These are phyloP conservation scores for Diadema setosum DNA, from an alignment of 35 echinoderm and acorn worm genomes.

Conservation along the genomic window DNA sequence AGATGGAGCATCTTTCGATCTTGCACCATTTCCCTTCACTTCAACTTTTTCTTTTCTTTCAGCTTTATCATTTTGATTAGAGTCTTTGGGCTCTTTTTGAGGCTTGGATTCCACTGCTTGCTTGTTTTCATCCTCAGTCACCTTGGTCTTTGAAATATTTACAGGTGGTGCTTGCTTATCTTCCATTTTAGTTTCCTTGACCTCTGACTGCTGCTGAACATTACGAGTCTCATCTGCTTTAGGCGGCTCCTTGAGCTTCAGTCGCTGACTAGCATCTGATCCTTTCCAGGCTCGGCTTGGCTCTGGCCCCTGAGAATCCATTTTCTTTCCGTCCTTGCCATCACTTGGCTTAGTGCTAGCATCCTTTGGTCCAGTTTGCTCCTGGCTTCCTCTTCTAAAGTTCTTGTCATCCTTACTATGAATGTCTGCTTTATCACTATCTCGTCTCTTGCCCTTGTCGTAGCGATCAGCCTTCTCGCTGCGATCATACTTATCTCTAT, in stretches of 20 bases:
- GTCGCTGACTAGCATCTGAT: not conserved
- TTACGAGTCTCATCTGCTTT: not conserved
- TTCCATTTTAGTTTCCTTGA: not conserved
- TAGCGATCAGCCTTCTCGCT: not conserved
- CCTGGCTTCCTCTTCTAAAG: not conserved
- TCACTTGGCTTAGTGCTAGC: not conserved
- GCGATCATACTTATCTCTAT: not conserved
- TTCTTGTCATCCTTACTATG: not conserved
- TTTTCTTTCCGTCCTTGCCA: not conserved
- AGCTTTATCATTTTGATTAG: conserved; percentile 21
- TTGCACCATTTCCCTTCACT: not conserved
- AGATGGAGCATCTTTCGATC: not conserved
- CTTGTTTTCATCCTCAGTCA: not conserved
- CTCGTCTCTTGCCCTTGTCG: not conserved
- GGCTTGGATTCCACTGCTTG: not conserved
- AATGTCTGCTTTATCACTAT: not conserved
- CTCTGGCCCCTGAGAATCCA: not conserved
- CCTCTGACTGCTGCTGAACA: not conserved
- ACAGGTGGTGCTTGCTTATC: not conserved
- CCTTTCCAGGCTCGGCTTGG: conserved; percentile 10
- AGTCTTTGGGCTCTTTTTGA: conserved; percentile 16
- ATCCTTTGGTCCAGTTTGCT: not conserved
- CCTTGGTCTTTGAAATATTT: not conserved
- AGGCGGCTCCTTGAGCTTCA: not conserved
- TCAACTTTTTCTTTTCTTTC: conserved; percentile 3